phyloP scores from a whole-genome alignment of 53 echinoderm and acorn worm genomes.

The Antedon mediterranea region DNA sequence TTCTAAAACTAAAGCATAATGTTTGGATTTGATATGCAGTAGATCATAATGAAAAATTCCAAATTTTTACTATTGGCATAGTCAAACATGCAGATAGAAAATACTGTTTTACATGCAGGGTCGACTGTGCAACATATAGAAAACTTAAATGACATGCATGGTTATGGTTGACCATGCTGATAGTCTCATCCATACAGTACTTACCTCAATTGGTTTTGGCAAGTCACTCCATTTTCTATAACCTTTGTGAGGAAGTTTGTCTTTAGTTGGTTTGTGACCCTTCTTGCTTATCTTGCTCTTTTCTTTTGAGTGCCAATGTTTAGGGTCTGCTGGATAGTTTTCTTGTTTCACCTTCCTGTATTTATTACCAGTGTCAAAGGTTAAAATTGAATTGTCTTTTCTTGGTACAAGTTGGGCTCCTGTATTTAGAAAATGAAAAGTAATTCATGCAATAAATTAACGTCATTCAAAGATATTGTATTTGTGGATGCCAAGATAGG shows the following conservation, averaged over 20 bases:
- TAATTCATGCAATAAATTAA: too few species aligned
- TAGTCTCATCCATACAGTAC: too few species aligned
- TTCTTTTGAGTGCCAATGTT: constrained; percentile 38
- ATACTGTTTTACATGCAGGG: too few species aligned
- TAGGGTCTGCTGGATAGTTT: constrained; percentile 60
- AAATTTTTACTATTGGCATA: not conserved
- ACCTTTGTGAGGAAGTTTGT: constrained; percentile 35
- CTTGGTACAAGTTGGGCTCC: constrained; percentile 59
- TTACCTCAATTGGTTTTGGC: constrained; percentile 68
- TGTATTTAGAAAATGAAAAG: constrained; percentile 11
- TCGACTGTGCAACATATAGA: too few species aligned
- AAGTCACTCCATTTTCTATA: constrained; percentile 74
- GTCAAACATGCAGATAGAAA: too few species aligned
- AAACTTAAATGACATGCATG: too few species aligned
- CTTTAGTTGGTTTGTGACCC: constrained; percentile 2
- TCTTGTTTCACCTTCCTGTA: constrained; percentile 54
- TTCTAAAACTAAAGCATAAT: too few species aligned
- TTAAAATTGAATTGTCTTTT: constrained; percentile 23
- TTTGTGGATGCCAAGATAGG: too few species aligned
- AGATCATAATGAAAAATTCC: too few species aligned
- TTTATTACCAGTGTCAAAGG: constrained; percentile 71
- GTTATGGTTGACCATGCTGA: too few species aligned
- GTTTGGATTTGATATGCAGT: too few species aligned
- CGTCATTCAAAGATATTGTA: too few species aligned
- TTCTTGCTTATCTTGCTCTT: constrained; percentile 30